Conservation (phyloP, 2,797 vertebrate species). For the Euthynnus affinis region DNA sequence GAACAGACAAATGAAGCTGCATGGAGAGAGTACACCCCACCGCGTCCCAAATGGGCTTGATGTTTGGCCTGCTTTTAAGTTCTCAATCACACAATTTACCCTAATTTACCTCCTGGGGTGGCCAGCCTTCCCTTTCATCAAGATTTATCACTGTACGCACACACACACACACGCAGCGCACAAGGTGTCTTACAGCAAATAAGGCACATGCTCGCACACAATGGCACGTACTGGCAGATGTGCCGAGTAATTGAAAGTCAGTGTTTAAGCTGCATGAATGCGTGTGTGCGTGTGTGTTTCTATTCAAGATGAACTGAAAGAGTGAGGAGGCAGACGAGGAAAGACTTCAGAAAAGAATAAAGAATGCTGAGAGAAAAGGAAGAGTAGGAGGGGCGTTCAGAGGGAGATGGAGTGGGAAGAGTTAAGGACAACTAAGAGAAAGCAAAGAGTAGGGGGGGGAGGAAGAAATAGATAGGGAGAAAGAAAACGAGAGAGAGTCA, state of each 20-base stretch:
- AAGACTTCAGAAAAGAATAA: conserved; percentile 30
- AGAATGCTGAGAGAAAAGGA: conserved; percentile 42
- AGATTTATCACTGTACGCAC: conserved; percentile 50
- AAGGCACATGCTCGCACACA: conserved; percentile 40
- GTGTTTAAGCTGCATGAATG: conserved; percentile 34
- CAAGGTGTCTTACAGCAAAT: conserved; percentile 42
- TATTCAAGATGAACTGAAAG: conserved; percentile 36
- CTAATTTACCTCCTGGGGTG: conserved; percentile 72
- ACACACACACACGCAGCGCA: background rate
- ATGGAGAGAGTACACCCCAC: conserved; percentile 51
- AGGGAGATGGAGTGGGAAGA: conserved; percentile 49
- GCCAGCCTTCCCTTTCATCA: conserved; percentile 55
- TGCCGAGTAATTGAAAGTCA: conserved; percentile 48
- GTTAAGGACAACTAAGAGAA: conserved; percentile 52
- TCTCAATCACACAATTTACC: conserved; percentile 78
- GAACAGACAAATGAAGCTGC: conserved; percentile 66
- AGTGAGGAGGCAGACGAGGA: conserved; percentile 11
- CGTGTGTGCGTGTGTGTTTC: conserved; percentile 12
- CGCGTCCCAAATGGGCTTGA: conserved; percentile 72
- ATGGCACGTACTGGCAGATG: conserved; percentile 40
- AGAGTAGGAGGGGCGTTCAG: conserved; percentile 34
- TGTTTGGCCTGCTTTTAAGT: conserved; percentile 73
- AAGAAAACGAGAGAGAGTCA: conserved; percentile 57
- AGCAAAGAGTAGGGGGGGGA: conserved; percentile 38
- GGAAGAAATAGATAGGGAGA: conserved; percentile 28